Conservation (phyloP, 2,113 vertebrate genomes). For the Strix aluco region DNA sequence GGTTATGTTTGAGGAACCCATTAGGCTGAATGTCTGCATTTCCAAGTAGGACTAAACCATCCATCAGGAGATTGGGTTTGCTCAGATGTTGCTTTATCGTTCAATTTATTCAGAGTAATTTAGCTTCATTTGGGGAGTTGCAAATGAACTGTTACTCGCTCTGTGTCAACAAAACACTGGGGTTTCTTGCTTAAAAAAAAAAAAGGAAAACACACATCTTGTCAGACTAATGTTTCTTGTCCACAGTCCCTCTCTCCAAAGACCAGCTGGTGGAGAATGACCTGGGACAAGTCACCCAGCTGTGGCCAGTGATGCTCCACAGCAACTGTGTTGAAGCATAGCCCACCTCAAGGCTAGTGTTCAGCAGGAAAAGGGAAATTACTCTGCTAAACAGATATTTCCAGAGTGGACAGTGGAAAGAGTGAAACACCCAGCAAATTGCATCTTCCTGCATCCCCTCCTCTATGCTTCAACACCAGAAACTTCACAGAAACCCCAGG, state of each 20-base stretch:
- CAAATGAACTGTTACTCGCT: conserved; percentile 28
- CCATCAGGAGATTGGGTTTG: background rate
- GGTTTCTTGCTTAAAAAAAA: background rate
- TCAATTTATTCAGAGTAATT: conserved; percentile 50
- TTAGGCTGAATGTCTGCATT: background rate
- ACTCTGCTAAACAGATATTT: background rate
- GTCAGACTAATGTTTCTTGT: background rate
- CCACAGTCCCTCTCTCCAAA: background rate
- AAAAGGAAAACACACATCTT: background rate
- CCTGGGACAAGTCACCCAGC: background rate
- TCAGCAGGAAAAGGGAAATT: background rate
- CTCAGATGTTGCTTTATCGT: background rate
- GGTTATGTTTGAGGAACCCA: background rate
- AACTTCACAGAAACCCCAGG: background rate
- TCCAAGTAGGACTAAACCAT: background rate
- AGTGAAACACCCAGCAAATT: background rate
- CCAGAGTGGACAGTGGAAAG: background rate
- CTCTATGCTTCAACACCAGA: background rate
- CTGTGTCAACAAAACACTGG: background rate
- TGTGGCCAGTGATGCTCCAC: background rate
- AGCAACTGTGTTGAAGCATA: background rate
- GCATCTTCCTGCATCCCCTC: background rate
- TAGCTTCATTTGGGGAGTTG: conserved; percentile 15
- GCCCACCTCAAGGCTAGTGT: background rate
- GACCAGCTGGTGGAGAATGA: background rate